phyloP scores from a whole-genome alignment of 2,797 vertebrate species.

The Poecilia wingei region DNA sequence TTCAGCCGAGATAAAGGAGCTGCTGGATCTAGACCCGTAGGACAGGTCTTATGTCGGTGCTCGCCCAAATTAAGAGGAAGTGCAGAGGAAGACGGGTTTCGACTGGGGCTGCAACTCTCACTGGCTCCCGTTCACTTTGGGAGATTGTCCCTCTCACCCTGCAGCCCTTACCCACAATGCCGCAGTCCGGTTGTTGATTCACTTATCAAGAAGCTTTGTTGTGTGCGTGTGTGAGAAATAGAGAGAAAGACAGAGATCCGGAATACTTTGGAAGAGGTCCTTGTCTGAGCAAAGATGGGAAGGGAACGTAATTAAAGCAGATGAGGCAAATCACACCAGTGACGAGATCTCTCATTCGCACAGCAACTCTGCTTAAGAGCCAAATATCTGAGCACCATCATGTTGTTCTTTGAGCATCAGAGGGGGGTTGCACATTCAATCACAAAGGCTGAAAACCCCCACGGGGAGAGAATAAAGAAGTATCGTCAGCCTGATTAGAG shows the following conservation, averaged over 20 bases:
- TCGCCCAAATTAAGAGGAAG: conserved; percentile 79
- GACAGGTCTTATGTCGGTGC: conserved; percentile 68
- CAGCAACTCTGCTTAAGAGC: conserved; percentile 49
- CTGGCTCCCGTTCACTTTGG: conserved; percentile 62
- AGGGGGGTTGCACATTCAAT: conserved; percentile 13
- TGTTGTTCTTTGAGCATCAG: conserved; percentile 39
- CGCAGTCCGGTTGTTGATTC: conserved; percentile 76
- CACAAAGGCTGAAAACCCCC: conserved; percentile 27
- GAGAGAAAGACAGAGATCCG: conserved; percentile 4
- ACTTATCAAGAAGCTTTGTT: conserved; percentile 57
- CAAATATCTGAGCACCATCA: conserved; percentile 31
- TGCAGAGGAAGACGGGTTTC: conserved; percentile 57
- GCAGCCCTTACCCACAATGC: conserved; percentile 69
- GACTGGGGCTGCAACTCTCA: conserved; percentile 51
- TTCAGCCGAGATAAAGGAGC: conserved; percentile 57
- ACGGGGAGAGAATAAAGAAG: not conserved
- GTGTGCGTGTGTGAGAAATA: conserved; percentile 3
- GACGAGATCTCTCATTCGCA: conserved; percentile 56
- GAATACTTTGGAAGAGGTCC: conserved; percentile 55
- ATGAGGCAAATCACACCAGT: conserved; percentile 59
- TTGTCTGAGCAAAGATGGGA: conserved; percentile 63
- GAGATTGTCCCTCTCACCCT: conserved; percentile 69
- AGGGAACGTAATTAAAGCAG: conserved; percentile 63
- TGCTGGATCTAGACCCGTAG: conserved; percentile 55
- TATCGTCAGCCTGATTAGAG: conserved; percentile 29